These are phyloP conservation scores for Uromys caudimaculatus DNA, from an alignment of 2,797 vertebrate genomes.

Conservation along the genomic window DNA sequence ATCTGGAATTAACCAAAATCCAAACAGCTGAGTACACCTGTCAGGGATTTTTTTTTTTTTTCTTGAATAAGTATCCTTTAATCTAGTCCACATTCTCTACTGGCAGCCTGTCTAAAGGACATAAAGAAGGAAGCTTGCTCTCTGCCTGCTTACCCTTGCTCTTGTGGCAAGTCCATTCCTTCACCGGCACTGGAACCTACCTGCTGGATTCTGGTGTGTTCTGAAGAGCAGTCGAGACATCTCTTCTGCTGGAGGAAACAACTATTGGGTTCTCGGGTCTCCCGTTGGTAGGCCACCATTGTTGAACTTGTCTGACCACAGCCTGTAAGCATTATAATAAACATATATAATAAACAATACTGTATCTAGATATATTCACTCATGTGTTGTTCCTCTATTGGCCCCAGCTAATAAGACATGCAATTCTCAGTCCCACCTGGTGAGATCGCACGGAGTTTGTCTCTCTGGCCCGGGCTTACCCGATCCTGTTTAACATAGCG, in stretches of 20 bases:
- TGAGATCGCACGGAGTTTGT: background rate
- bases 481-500: background rate
- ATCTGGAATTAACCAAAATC: background rate
- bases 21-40: background rate
- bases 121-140: background rate
- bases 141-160: background rate
- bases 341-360: background rate
- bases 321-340: background rate
- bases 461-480: background rate
- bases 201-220: background rate
- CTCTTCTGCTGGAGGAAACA: background rate
- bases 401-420: background rate
- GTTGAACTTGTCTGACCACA: background rate
- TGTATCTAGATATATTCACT: background rate
- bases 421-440: background rate
- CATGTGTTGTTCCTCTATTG: background rate
- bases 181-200: background rate
- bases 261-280: background rate
- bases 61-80: background rate
- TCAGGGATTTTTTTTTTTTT: background rate
- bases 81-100: background rate
- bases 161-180: background rate
- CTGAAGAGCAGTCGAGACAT: background rate
- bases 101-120: background rate
- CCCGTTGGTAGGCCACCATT: background rate